These are phyloP conservation scores for Heterotilapia buettikoferi DNA, from an alignment of 2,113 vertebrate genomes.

Conservation along the genomic window DNA sequence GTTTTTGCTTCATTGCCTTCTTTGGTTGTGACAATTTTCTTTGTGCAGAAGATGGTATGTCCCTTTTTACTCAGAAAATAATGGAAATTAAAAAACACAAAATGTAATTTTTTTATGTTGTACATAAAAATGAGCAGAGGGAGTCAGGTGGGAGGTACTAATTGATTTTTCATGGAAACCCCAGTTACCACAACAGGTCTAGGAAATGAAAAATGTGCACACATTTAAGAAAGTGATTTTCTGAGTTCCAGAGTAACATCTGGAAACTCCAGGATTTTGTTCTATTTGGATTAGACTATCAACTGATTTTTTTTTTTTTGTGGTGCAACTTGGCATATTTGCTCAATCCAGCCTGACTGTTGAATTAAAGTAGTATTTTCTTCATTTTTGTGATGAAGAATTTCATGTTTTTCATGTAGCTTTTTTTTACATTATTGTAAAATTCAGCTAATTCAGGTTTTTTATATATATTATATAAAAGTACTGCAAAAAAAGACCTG, in stretches of 20 bases:
- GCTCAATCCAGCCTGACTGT: not conserved
- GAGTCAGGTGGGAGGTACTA: not conserved
- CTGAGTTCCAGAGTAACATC: not conserved
- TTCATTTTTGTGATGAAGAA: not conserved
- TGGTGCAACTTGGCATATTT: not conserved
- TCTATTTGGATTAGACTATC: not conserved
- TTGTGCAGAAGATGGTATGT: not conserved
- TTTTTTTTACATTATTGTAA: not conserved
- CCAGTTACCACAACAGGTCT: not conserved
- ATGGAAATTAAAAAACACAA: not conserved
- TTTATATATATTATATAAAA: not conserved
- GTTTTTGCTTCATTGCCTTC: not conserved
- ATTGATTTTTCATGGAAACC: not conserved
- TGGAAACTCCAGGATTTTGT: not conserved
- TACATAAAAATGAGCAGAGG: not conserved
- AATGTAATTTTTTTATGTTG: not conserved
- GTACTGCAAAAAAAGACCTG: not conserved
- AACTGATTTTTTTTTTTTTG: not conserved
- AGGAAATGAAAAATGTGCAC: not conserved
- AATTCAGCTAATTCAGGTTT: not conserved
- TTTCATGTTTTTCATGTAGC: not conserved
- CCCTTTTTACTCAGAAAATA: not conserved
- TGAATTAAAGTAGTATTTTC: not conserved
- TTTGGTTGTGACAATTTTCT: not conserved
- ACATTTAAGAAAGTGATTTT: not conserved